These are phyloP conservation scores for Antheraea assamensis DNA, from an alignment of 2,888 invertebrate genomes.

Conservation along the genomic window DNA sequence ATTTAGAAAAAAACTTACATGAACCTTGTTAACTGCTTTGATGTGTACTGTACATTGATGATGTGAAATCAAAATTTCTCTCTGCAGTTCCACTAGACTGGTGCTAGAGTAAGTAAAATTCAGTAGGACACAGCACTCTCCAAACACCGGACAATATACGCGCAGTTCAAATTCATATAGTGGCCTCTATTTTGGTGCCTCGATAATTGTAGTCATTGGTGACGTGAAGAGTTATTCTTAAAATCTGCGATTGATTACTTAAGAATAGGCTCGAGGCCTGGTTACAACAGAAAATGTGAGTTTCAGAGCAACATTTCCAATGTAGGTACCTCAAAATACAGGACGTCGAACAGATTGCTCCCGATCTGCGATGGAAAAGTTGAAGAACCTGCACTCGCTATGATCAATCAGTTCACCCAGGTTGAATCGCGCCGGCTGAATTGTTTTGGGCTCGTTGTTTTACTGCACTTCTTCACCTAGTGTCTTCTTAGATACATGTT, in stretches of 20 bases:
- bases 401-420: not conserved
- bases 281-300: not conserved
- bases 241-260: not conserved
- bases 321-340: not conserved
- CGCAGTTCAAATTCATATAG: not conserved
- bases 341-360: not conserved
- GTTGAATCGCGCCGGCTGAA: not conserved
- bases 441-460: not conserved
- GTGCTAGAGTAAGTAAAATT: not conserved
- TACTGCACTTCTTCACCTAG: not conserved
- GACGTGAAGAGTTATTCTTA: not conserved
- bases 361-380: not conserved
- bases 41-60: not conserved
- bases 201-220: too few species aligned
- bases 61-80: not conserved
- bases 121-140: not conserved
- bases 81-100: not conserved
- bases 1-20: not conserved
- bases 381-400: not conserved
- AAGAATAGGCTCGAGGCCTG: not conserved
- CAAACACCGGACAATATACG: not conserved
- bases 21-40: not conserved
- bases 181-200: too few species aligned
- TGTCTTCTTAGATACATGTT: not conserved
- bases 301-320: not conserved